phyloP scores from a whole-genome alignment of 1,140 invertebrate genomes.

The Apis cerana region DNA sequence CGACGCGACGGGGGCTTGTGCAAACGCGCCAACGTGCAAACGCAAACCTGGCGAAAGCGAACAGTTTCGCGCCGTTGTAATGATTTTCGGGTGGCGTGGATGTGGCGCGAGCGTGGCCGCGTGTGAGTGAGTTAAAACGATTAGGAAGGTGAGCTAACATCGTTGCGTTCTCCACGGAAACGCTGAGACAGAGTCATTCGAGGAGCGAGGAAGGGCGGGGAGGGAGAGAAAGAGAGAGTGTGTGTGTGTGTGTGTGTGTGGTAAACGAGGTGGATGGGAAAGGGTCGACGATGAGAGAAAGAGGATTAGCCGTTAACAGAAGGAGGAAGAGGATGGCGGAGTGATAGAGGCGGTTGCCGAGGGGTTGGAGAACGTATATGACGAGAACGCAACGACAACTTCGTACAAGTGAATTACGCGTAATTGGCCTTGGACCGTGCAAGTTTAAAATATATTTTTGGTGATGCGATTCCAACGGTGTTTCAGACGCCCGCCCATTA shows the following conservation, averaged over 20 bases:
- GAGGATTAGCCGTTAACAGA: conserved; percentile 11
- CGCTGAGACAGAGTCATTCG: conserved; percentile 25
- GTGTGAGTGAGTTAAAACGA: conserved; percentile 73
- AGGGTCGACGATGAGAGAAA: not conserved
- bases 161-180: conserved; percentile 53
- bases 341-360: not conserved
- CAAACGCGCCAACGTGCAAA: conserved; percentile 57
- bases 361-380: not conserved
- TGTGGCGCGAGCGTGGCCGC: conserved; percentile 22
- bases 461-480: conserved; percentile 63
- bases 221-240: not conserved
- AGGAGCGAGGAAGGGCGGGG: not conserved
- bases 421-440: conserved; percentile 70
- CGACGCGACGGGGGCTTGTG: conserved; percentile 22
- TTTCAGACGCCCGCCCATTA: conserved; percentile 68
- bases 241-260: not conserved
- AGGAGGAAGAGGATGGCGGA: conserved; percentile 15
- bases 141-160: conserved; percentile 72
- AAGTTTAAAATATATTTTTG: conserved; percentile 75
- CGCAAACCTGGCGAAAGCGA: conserved; percentile 58
- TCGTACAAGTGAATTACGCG: conserved; percentile 68
- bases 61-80: conserved; percentile 59
- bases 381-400: conserved; percentile 55
- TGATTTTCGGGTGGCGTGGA: conserved; percentile 60
- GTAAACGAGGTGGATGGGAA: conserved; percentile 28